phyloP scores from a whole-genome alignment of 1,140 invertebrate genomes.

The Cotesia typhae region DNA sequence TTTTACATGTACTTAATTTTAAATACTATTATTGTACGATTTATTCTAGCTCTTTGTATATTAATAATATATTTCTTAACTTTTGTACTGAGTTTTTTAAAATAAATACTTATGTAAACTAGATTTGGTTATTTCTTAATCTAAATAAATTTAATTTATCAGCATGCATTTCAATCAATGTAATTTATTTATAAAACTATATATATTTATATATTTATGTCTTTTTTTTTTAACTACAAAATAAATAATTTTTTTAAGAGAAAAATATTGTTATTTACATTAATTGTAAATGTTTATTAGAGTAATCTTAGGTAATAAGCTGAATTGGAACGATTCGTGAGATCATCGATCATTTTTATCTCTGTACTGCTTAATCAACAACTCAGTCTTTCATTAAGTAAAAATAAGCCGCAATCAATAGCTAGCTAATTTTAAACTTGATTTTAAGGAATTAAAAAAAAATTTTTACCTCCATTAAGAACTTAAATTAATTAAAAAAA shows the following conservation, averaged over 20 bases:
- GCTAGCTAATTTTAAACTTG: conserved; percentile 22
- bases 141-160: no score
- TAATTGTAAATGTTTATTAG: no score
- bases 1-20: conserved; percentile 1
- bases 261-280: no score
- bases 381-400: conserved; percentile 7
- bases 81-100: conserved; percentile 4
- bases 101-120: not conserved
- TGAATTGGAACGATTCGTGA: not conserved
- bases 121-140: no score
- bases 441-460: no score
- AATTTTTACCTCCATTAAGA: no score
- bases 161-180: no score
- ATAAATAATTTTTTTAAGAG: no score
- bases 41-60: not conserved
- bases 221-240: no score
- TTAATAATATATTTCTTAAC: conserved; percentile 9
- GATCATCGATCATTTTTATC: not conserved
- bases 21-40: conserved; percentile 1
- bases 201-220: no score
- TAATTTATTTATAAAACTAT: no score
- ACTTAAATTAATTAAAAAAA: not conserved
- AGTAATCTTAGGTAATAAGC: not conserved
- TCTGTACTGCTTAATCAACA: not conserved
- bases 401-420: not conserved